A percentile compares a stretch with the other conserved stretches of the same genome.
Evolutionary conservation across 2,113 vertebrate genomes (phyloP).

Genomic region (Pardalotus punctatus): DNA sequence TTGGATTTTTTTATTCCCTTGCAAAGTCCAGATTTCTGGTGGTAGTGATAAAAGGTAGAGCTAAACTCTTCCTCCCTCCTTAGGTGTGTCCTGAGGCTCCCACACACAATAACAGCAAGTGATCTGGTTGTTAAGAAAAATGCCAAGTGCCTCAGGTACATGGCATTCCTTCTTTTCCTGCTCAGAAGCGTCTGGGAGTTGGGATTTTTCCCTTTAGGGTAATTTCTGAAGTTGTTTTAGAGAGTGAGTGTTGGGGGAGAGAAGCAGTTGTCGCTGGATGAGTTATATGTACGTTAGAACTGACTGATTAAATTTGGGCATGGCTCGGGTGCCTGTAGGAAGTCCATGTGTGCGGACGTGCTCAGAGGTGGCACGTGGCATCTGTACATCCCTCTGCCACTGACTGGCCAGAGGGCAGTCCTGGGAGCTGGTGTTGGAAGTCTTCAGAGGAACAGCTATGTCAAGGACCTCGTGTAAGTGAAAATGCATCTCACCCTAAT

Average conservation of each 20-base stretch:
- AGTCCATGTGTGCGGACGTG: rapidly evolving
- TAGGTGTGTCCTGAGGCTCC: background rate
- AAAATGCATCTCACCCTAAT: background rate
- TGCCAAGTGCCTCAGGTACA: background rate
- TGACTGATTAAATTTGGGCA: background rate
- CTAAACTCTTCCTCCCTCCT: background rate
- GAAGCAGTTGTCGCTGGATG: background rate
- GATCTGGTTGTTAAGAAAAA: background rate
- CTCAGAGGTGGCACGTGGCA: rapidly evolving
- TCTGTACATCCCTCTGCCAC: background rate
- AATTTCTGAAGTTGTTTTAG: background rate
- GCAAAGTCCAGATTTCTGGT: background rate
- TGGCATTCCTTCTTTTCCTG: background rate
- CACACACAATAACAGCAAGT: background rate
- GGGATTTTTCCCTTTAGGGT: background rate
- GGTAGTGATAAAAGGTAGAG: background rate
- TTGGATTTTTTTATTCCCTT: background rate
- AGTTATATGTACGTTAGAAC: rapidly evolving
- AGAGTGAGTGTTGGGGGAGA: no score
- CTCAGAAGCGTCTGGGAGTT: background rate
- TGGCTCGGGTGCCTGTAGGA: rapidly evolving
- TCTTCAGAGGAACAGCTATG: background rate
- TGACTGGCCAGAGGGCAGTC: background rate
- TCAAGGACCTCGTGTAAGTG: background rate
- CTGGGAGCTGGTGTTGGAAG: background rate